A percentile compares a stretch with the other conserved stretches of the same genome.
Evolutionary conservation across 2,113 vertebrate genomes (phyloP).

Genomic region (Anguilla japonica): DNA sequence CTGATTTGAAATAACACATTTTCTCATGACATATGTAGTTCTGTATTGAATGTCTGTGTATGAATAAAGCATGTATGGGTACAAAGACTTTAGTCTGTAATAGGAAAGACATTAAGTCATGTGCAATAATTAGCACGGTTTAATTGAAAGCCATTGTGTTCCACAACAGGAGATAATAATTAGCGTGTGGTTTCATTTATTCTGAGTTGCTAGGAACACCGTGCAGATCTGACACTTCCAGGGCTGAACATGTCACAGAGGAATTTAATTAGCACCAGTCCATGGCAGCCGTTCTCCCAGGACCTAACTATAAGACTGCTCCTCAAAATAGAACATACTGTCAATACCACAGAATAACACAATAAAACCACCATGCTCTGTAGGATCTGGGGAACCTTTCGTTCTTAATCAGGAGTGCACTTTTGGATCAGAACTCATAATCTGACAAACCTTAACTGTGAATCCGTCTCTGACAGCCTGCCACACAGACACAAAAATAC

Average conservation of each 20-base stretch:
- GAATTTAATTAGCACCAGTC: constrained; percentile 16
- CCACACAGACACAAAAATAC: background rate
- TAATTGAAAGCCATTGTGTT: constrained; percentile 3
- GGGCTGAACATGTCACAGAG: background rate
- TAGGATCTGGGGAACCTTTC: background rate
- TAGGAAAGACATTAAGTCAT: background rate
- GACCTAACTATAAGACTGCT: background rate
- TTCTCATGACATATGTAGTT: background rate
- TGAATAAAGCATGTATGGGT: background rate
- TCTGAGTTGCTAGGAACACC: background rate
- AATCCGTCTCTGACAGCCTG: background rate
- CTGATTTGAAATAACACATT: background rate
- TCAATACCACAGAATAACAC: background rate
- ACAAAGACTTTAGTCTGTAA: background rate
- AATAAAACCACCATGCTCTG: background rate
- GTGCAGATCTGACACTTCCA: constrained; percentile 3
- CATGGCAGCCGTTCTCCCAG: background rate
- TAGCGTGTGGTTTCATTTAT: background rate
- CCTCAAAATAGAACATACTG: background rate
- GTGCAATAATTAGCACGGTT: background rate
- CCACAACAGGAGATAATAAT: constrained; percentile 1
- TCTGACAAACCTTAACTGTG: background rate
- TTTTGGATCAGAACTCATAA: background rate
- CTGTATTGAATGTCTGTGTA: background rate
- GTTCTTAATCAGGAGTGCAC: background rate